Evolutionary conservation across 2,888 invertebrate species (phyloP).

Genomic region (Elgonia sp.): DNA sequence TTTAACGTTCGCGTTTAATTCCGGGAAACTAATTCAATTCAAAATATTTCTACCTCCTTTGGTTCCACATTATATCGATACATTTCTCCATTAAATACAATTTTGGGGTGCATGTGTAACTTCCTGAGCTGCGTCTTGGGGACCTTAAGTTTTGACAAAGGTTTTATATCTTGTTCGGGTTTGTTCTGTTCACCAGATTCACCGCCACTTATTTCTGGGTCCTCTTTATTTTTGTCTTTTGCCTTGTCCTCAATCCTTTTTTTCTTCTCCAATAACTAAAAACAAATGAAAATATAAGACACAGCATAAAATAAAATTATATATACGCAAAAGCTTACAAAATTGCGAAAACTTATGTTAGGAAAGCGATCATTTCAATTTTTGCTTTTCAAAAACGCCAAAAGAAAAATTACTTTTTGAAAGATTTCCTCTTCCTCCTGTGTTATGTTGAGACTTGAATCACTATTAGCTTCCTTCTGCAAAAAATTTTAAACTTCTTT

Average conservation of each 20-base stretch:
- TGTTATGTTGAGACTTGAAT: neutral
- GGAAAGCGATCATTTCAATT: too few relatives aligned
- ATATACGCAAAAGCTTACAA: too few relatives aligned
- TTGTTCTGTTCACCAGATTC: neutral
- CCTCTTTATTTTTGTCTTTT: constrained; percentile 10
- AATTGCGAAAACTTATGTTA: too few relatives aligned
- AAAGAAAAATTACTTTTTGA: constrained; percentile 1
- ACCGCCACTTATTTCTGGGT: constrained; percentile 7
- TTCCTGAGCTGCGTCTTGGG: constrained; percentile 17
- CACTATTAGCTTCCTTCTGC: neutral
- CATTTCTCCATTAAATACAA: constrained; percentile 1
- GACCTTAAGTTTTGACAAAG: constrained; percentile 3
- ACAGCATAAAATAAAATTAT: too few relatives aligned
- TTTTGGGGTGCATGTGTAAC: neutral
- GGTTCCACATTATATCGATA: constrained; percentile 19
- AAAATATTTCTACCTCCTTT: constrained; percentile 30
- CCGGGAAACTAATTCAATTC: too few relatives aligned
- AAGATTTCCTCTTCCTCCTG: neutral
- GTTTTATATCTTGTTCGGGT: neutral
- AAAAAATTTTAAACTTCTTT: neutral
- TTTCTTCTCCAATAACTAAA: constrained; percentile 19
- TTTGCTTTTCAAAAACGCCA: neutral
- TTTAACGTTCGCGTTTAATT: too few relatives aligned
- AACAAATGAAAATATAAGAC: neutral
- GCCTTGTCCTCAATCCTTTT: neutral